phyloP scores from a whole-genome alignment of 2,797 vertebrate species.

The Rachycentron canadum region DNA sequence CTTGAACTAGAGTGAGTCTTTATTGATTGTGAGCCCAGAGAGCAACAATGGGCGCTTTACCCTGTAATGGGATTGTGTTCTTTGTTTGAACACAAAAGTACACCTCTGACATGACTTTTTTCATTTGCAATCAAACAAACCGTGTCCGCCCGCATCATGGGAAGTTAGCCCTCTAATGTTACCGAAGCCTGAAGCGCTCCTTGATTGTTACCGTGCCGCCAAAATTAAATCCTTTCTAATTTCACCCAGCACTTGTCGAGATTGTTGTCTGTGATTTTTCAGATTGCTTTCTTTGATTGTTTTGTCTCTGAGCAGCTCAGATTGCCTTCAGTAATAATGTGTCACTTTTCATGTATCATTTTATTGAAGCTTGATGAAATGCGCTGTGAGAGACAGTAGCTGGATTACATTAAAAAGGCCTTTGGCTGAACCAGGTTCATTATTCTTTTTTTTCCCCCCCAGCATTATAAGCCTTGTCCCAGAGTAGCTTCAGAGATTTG shows the following conservation, averaged over 20 bases:
- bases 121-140: slow-evolving; percentile 81
- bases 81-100: slow-evolving; percentile 78
- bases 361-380: slow-evolving; percentile 80
- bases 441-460: slow-evolving; percentile 52
- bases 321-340: slow-evolving; percentile 78
- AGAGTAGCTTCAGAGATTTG: slow-evolving; percentile 58
- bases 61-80: slow-evolving; percentile 82
- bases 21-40: slow-evolving; percentile 79
- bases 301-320: slow-evolving; percentile 71
- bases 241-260: slow-evolving; percentile 74
- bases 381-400: slow-evolving; percentile 66
- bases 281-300: slow-evolving; percentile 83
- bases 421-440: slow-evolving; percentile 64
- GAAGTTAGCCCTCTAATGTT: slow-evolving; percentile 68
- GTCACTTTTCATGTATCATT: slow-evolving; percentile 81
- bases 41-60: slow-evolving; percentile 67
- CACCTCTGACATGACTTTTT: slow-evolving; percentile 78
- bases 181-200: slow-evolving; percentile 64
- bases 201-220: slow-evolving; percentile 64
- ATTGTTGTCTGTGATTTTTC: slow-evolving; percentile 76
- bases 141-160: slow-evolving; percentile 63
- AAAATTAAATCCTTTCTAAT: slow-evolving; percentile 83
- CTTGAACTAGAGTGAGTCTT: slow-evolving; percentile 70
- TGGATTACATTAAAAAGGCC: slow-evolving; percentile 77
- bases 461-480: slow-evolving; percentile 56